Evolutionary conservation across 2,888 invertebrate genomes (phyloP).

Genomic region (Lacanobia wlatinum): DNA sequence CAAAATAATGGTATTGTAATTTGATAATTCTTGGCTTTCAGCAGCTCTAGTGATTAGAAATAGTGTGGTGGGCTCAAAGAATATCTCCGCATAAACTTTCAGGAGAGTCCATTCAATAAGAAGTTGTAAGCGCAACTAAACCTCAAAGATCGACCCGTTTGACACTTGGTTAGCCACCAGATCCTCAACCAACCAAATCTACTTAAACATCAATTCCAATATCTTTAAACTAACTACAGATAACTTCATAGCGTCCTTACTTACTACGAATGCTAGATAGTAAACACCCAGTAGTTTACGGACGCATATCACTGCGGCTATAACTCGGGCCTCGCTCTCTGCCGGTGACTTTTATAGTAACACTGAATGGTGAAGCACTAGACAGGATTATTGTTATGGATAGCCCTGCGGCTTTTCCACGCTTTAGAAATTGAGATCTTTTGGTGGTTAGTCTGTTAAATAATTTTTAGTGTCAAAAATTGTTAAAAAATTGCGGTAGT

Average conservation of each 20-base stretch:
- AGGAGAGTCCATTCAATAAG: no score
- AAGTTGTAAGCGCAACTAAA: background rate
- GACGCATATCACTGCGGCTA: conserved; percentile 54
- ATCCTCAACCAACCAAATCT: no score
- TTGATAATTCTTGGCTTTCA: no score
- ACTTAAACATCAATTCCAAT: background rate
- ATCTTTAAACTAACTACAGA: background rate
- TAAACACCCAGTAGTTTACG: conserved; percentile 23
- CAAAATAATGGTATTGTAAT: no score
- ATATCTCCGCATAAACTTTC: no score
- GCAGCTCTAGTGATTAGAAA: no score
- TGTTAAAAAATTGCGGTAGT: background rate
- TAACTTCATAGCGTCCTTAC: background rate
- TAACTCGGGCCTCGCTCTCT: conserved; percentile 54
- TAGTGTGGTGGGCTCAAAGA: no score
- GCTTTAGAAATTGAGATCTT: conserved; percentile 44
- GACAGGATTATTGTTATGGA: conserved; percentile 57
- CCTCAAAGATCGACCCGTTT: background rate
- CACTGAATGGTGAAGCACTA: conserved; percentile 60
- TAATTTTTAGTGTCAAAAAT: conserved; percentile 23
- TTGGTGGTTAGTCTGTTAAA: conserved; percentile 2
- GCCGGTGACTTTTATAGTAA: conserved; percentile 63
- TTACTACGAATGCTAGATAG: conserved; percentile 5
- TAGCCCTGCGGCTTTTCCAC: conserved; percentile 28
- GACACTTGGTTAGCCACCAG: background rate